Evolutionary conservation across 2,797 vertebrate genomes (phyloP).

Genomic region (Myotis daubentonii): DNA sequence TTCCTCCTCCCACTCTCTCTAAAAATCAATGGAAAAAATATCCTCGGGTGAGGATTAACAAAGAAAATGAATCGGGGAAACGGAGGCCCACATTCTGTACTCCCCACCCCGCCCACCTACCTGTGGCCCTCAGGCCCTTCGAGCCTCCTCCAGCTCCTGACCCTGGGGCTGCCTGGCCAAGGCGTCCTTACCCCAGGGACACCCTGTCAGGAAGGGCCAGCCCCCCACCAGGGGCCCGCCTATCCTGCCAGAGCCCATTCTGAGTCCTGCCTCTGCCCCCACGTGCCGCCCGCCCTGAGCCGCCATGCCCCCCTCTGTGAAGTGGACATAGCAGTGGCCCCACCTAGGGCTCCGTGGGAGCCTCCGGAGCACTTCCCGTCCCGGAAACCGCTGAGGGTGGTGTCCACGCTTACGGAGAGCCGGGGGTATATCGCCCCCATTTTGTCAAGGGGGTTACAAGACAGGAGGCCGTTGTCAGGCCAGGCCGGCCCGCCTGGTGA

Average conservation of each 20-base stretch:
- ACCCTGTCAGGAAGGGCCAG: neutral
- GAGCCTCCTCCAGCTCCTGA: neutral
- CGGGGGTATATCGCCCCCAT: neutral
- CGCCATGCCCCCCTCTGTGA: neutral
- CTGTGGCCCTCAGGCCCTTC: neutral
- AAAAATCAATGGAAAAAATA: too few relatives aligned
- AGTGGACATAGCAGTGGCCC: neutral
- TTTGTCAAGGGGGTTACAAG: neutral
- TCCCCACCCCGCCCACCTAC: neutral
- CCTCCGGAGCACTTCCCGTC: neutral
- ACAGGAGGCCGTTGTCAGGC: neutral
- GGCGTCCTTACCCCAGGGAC: neutral
- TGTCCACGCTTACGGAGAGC: neutral
- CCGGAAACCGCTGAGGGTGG: neutral
- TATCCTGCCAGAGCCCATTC: neutral
- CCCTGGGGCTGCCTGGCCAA: neutral
- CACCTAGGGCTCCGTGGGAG: neutral
- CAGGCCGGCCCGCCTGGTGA: neutral
- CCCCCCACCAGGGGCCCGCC: neutral
- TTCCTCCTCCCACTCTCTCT: too few relatives aligned
- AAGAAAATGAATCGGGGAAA: neutral
- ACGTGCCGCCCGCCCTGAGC: conserved; percentile 84
- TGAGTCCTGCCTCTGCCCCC: neutral
- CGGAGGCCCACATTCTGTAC: neutral
- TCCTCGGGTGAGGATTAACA: too few relatives aligned